Base-by-base conservation (phyloP, 2,113 vertebrate genomes). In the Cebidichthys violaceus region DNA sequence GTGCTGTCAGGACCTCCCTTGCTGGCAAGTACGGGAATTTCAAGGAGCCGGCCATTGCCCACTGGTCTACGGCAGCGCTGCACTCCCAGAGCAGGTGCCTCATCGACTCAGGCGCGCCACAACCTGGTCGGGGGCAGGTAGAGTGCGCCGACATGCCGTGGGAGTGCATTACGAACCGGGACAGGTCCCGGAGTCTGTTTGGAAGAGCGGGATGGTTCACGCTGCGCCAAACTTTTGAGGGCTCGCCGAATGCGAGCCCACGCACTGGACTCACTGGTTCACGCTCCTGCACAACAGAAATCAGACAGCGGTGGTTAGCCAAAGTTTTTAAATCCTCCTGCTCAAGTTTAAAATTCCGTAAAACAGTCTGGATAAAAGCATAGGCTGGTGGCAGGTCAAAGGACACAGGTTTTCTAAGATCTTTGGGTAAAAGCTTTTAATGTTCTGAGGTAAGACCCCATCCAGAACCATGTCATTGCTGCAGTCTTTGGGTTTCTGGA, bases 101-200 rank as follows among this genome's bases (percentile, higher is more conserved):
- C 45, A 50, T 3, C 3, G 45, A 18, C 45, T 50, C 14, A 4
- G 14, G 66, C 17, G n/a, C 27, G 43, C 41, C 66, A 45, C 66
- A 69, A 50, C 66, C 66, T 22, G 50, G 50, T 50, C 45, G 4
- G 45, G 45, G 45, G 4, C 15, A 50, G 17, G 45, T 50, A 4
- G 45, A 45, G 14, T 45, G 43, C 43, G 43, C 43, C 10, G 17
- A 13, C 68, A 54, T 70, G 8, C 47, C 67, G 27, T 45, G 43
- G 67, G 45, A 70, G 67, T 70, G 27, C 67, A 70, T 50, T 0
- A 70, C 29, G 43, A 29, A 18, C 45, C 43, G 50, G 67, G 76
- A 61, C 76, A 79, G 66, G 41, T 71, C 55, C 59, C 31, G 41
- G n/a, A 79, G 77, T 79, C 68, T 39, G 68, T 71, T 79, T 52